Evolutionary conservation across 2,113 vertebrate genomes (phyloP).

Genomic region (Butorides virescens): DNA sequence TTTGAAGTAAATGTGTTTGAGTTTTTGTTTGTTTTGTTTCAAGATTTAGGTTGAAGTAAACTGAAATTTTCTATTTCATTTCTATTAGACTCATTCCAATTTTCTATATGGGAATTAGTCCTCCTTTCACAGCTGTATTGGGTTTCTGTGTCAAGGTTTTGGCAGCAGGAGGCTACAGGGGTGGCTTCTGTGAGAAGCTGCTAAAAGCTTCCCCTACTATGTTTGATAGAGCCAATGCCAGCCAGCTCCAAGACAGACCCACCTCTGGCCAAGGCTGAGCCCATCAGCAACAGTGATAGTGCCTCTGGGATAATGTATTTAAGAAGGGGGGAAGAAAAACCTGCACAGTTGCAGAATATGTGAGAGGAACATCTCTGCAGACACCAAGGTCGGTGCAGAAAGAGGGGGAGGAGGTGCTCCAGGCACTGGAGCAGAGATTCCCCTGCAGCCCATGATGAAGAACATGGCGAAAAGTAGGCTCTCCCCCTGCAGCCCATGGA

Average conservation of each 20-base stretch:
- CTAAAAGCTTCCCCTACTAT: not conserved
- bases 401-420: not conserved
- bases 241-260: fast-evolving
- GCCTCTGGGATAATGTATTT: not conserved
- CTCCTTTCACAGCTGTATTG: not conserved
- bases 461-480: not conserved
- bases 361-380: not conserved
- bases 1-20: not conserved
- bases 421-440: not conserved
- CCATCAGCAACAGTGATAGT: not conserved
- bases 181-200: not conserved
- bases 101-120: not conserved
- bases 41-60: not conserved
- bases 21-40: not conserved
- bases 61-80: not conserved
- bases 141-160: not conserved
- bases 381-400: not conserved
- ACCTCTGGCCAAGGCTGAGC: not conserved
- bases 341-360: not conserved
- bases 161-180: not conserved
- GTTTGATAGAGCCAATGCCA: not conserved
- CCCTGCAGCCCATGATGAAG: not conserved
- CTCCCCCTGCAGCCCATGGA: not conserved
- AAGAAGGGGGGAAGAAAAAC: not conserved
- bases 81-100: not conserved